Percentiles rank a stretch among this genome's conserved stretches.
phyloP scores from a whole-genome alignment of 2,797 vertebrate genomes.

The Falco cherrug region DNA sequence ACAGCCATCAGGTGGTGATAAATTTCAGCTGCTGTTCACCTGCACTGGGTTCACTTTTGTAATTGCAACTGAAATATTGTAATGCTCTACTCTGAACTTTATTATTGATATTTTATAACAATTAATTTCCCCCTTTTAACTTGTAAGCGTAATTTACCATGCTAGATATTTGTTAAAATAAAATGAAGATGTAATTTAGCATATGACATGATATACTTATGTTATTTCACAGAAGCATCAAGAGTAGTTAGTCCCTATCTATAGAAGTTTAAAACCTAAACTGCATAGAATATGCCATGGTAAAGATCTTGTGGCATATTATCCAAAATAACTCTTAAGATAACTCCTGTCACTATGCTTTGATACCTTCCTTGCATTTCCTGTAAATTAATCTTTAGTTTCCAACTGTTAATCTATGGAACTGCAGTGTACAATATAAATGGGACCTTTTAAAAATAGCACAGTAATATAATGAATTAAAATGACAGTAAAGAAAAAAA shows the following conservation, averaged over 20 bases:
- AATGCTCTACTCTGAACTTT: background rate
- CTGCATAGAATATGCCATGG: background rate
- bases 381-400: conserved; percentile 70
- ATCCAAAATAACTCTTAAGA: background rate
- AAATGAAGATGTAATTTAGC: background rate
- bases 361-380: conserved; percentile 42
- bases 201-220: background rate
- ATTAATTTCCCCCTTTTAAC: background rate
- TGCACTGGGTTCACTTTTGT: background rate
- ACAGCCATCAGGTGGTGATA: conserved; percentile 50
- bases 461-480: conserved; percentile 64
- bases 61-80: conserved; percentile 41
- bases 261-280: background rate
- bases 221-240: background rate
- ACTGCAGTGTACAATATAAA: conserved; percentile 62
- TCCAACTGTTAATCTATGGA: conserved; percentile 67
- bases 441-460: conserved; percentile 62
- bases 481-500: conserved; percentile 60
- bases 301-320: background rate
- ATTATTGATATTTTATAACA: background rate
- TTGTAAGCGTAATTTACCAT: background rate
- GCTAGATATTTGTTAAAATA: background rate
- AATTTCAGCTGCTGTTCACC: conserved; percentile 40
- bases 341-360: background rate
- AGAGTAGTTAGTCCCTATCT: background rate